These are phyloP conservation scores for Podabrus alpinus DNA, from an alignment of 2,888 invertebrate species.

Conservation along the genomic window DNA sequence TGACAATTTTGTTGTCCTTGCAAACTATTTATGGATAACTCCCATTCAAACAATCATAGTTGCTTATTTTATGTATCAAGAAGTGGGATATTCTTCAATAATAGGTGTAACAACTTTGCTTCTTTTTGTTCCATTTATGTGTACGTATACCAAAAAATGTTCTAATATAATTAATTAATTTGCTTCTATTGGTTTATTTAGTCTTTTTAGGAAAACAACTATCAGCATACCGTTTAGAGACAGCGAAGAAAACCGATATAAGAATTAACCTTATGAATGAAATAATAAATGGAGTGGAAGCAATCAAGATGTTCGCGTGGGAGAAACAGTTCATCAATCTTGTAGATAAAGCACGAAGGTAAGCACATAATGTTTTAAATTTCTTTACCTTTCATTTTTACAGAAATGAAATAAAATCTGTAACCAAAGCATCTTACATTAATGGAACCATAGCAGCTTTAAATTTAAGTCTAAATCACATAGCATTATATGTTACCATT, in stretches of 20 bases:
- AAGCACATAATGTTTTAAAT: conserved; percentile 44
- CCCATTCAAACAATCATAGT: conserved; percentile 65
- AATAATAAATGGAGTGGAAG: conserved; percentile 80
- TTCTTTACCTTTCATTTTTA: conserved; percentile 19
- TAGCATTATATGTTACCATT: conserved; percentile 73
- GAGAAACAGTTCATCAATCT: conserved; percentile 70
- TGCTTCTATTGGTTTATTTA: not conserved
- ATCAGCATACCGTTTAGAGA: conserved; percentile 63
- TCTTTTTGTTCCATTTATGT: conserved; percentile 56
- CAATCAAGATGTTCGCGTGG: conserved; percentile 64
- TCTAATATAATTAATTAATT: too few species aligned
- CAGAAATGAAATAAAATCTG: conserved; percentile 55
- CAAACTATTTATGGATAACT: conserved; percentile 80
- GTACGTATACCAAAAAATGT: conserved; percentile 43
- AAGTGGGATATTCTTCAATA: conserved; percentile 59
- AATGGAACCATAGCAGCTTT: conserved; percentile 59
- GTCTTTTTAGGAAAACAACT: not conserved
- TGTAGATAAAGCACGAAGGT: conserved; percentile 74
- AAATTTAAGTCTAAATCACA: conserved; percentile 70
- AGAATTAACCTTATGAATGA: conserved; percentile 91
- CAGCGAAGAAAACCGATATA: conserved; percentile 85
- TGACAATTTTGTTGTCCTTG: conserved; percentile 76
- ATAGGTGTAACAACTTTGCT: conserved; percentile 60
- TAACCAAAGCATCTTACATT: conserved; percentile 57
- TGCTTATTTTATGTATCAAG: conserved; percentile 67